A percentile compares a stretch with the other conserved stretches of the same genome.
Evolutionary conservation across 2,797 vertebrate species (phyloP).

Genomic region (Eremophila alpestris): DNA sequence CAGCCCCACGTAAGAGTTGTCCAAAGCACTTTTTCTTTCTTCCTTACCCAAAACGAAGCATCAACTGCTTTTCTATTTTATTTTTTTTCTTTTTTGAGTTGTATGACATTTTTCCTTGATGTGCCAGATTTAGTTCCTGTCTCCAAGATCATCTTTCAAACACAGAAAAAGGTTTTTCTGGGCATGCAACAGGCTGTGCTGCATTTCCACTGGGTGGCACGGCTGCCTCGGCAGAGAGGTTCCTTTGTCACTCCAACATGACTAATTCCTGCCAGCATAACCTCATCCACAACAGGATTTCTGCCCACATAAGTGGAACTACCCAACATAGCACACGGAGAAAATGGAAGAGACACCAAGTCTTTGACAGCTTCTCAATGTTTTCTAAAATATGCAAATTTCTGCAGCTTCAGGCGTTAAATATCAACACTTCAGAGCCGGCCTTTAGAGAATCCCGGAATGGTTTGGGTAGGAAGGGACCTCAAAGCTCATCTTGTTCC

Average conservation of each 20-base stretch:
- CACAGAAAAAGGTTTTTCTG: neutral
- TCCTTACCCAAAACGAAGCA: neutral
- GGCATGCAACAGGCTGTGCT: neutral
- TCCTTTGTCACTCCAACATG: constrained; percentile 49
- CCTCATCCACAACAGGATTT: constrained; percentile 53
- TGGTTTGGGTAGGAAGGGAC: neutral
- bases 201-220: constrained; percentile 59
- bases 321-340: constrained; percentile 33
- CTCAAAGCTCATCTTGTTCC: neutral
- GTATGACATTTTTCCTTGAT: neutral
- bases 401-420: constrained; percentile 29
- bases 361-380: constrained; percentile 12
- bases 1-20: neutral
- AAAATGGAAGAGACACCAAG: constrained; percentile 47
- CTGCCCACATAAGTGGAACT: constrained; percentile 56
- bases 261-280: constrained; percentile 59
- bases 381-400: constrained; percentile 43
- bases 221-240: constrained; percentile 19
- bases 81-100: neutral
- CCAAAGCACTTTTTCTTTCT: neutral
- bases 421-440: neutral
- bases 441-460: neutral
- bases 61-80: neutral
- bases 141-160: constrained; percentile 25
- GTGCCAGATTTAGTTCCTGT: constrained; percentile 58